These are phyloP conservation scores for Bufo bufo DNA, from an alignment of 2,113 vertebrate genomes.

Conservation along the genomic window DNA sequence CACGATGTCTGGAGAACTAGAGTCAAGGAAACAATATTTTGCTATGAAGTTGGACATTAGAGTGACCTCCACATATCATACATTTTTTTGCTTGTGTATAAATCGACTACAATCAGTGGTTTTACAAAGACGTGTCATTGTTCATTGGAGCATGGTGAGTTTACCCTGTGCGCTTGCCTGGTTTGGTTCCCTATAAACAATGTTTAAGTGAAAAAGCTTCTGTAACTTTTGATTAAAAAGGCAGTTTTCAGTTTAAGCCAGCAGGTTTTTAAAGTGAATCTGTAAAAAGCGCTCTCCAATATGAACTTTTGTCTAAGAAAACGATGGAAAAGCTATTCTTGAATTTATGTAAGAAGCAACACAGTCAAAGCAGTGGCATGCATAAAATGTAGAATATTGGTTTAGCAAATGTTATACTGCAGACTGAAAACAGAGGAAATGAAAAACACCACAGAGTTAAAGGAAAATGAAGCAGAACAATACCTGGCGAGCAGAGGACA, in stretches of 20 bases:
- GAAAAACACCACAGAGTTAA: constrained; percentile 2
- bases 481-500: constrained; percentile 50
- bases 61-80: neutral
- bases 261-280: neutral
- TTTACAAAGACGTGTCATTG: neutral
- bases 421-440: neutral
- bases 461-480: constrained; percentile 29
- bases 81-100: neutral
- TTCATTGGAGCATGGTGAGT: neutral
- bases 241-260: neutral
- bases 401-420: neutral
- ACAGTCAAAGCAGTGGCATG: neutral
- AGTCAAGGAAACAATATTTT: too few species aligned
- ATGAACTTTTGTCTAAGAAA: neutral
- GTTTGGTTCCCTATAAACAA: constrained; percentile 3
- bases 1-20: too few species aligned
- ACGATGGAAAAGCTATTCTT: neutral
- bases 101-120: neutral
- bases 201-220: constrained; percentile 12
- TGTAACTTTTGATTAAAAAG: constrained; percentile 8
- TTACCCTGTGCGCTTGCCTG: neutral
- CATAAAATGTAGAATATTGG: neutral
- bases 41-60: neutral
- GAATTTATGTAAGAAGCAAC: constrained; percentile 1
- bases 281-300: neutral